Evolutionary conservation across 1,140 invertebrate genomes (phyloP), one percentile per base, ranked within the genome.

Genomic region (Hydropsyche tenuis): DNA sequence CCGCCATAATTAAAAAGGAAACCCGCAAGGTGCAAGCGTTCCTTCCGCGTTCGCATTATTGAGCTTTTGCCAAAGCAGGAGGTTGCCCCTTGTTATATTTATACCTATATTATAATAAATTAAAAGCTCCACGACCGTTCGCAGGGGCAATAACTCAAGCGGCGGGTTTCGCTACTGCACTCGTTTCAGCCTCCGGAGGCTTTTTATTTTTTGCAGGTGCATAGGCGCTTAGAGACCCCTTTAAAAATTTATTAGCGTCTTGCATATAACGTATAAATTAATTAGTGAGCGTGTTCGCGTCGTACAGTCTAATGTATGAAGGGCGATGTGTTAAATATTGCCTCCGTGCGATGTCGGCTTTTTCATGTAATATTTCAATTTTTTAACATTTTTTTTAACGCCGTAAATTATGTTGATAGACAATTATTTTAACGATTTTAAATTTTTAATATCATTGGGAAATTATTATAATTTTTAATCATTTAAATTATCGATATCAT

Each of bases 1-100:
- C 16, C 63, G 46, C 46, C 72, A 70, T 75, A 75, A 75, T 75
- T 73, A 75, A 75, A 75, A 75, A 75, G 63, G 71, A 72, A 69
- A 70, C 74, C 42, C 45, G 20, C 66, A 53, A 37, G 30, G 30
- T 37, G 30, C 30, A 37, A 37, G 45, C n/a, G 45, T 66, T 51
- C 70, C 60, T 69, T 43, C 30, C 70, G 72, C 74, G 60, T 75
- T 69, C 30, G 30, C 9, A 73, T 75, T 75, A 73, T 66, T 72
- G 74, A 60, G 64, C 64, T 71, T 62, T 68, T 45, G 64, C 69
- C 53, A 37, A 37, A 69, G 69, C 45, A 48, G 23, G 25, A n/a
- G n/a, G n/a, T n/a, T 63, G 53, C 60, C 69, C 66, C 53, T 66
- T 75, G 66, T 37, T 37, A 37, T 9, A 37, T 37, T 37, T 3